These are phyloP conservation scores for Lithophane socia DNA, from an alignment of 2,888 invertebrate species.

Conservation along the genomic window DNA sequence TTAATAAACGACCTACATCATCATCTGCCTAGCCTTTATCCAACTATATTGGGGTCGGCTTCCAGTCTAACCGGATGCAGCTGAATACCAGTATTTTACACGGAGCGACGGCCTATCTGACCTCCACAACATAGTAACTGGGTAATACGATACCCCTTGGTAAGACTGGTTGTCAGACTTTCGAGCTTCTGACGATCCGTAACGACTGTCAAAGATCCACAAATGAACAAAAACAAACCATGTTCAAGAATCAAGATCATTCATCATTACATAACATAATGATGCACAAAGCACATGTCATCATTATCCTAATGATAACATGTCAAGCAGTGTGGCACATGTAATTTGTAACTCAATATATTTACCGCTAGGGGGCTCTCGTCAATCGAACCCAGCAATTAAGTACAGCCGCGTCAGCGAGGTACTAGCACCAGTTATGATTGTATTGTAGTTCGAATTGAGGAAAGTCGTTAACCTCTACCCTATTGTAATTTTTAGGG, in stretches of 20 bases:
- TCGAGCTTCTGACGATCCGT: too few species aligned
- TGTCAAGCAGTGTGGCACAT: slow-evolving; percentile 37
- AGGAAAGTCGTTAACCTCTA: slow-evolving; percentile 10
- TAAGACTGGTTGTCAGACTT: too few species aligned
- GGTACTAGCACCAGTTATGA: slow-evolving; percentile 40
- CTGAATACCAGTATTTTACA: too few species aligned
- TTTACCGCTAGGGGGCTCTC: slow-evolving; percentile 39
- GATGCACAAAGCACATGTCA: slow-evolving; percentile 16
- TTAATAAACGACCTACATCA: too few species aligned
- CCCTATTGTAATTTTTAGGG: slow-evolving; percentile 21
- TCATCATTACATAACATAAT: slow-evolving; percentile 22
- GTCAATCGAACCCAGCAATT: slow-evolving; percentile 52
- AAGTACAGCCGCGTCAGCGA: slow-evolving; percentile 47
- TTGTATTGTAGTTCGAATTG: slow-evolving; percentile 27
- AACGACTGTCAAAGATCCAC: too few species aligned
- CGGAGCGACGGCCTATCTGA: too few species aligned
- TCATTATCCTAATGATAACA: slow-evolving; percentile 41
- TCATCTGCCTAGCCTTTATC: too few species aligned
- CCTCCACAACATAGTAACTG: too few species aligned
- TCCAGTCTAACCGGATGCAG: too few species aligned
- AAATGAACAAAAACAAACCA: slow-evolving; percentile 16
- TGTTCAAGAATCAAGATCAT: neutral
- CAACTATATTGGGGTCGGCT: too few species aligned
- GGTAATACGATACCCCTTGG: too few species aligned
- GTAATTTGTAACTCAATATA: slow-evolving; percentile 61